Evolutionary conservation across 1,140 invertebrate genomes (phyloP).

Genomic region (Pantala flavescens): DNA sequence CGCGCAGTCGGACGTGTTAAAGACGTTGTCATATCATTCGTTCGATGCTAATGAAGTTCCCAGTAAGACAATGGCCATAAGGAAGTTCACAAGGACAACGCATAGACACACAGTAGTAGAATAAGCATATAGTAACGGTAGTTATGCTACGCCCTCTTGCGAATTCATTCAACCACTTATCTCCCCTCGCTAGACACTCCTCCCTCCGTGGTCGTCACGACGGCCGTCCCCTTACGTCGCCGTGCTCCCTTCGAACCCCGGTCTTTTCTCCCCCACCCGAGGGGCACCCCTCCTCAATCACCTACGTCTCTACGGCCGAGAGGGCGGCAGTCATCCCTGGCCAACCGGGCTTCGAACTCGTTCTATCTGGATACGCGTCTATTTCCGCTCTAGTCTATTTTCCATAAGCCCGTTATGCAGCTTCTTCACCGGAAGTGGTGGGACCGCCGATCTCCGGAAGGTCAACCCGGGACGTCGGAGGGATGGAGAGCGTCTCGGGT

Average conservation of each 20-base stretch:
- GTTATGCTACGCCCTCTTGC: too few species aligned
- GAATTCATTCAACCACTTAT: too few species aligned
- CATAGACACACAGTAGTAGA: too few species aligned
- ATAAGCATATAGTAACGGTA: too few species aligned
- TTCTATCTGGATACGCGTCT: background rate
- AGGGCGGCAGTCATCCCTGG: background rate
- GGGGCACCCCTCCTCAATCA: background rate
- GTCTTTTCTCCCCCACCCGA: background rate
- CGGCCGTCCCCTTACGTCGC: background rate
- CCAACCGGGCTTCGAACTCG: background rate
- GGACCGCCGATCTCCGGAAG: background rate
- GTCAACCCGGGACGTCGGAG: background rate
- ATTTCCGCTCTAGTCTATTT: background rate
- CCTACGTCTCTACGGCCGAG: background rate
- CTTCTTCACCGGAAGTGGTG: too few species aligned
- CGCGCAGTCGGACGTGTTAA: too few species aligned
- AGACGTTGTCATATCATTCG: too few species aligned
- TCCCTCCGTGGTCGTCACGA: background rate
- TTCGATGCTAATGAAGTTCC: too few species aligned
- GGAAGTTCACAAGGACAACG: too few species aligned
- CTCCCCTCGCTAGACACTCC: background rate
- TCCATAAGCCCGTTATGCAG: background rate
- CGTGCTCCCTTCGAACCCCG: background rate
- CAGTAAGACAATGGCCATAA: too few species aligned
- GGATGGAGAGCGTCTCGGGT: background rate